These are phyloP conservation scores for Brienomyrus brachyistius DNA, from an alignment of 2,113 vertebrate genomes.

Conservation along the genomic window DNA sequence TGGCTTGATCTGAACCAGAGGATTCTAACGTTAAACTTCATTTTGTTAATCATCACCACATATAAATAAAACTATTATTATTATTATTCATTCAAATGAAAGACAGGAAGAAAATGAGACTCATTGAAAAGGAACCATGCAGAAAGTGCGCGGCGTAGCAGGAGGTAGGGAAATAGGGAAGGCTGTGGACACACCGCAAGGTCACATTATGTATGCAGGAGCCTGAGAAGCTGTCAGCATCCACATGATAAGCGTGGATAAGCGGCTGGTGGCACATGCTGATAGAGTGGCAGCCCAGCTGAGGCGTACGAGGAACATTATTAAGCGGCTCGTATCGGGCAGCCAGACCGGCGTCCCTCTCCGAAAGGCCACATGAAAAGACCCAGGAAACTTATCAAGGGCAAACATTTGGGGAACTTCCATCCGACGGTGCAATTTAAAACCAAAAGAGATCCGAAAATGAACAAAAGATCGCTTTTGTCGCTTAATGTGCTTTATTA, in stretches of 20 bases:
- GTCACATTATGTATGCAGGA: neutral
- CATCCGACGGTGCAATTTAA: neutral
- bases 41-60: neutral
- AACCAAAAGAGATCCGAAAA: neutral
- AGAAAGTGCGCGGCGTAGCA: neutral
- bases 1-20: neutral
- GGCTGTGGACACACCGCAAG: neutral
- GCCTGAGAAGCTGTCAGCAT: neutral
- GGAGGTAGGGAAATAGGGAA: neutral
- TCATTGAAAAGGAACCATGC: neutral
- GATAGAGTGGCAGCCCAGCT: neutral
- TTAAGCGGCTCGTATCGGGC: neutral
- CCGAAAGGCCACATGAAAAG: neutral
- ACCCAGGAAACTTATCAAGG: neutral
- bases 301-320: neutral
- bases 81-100: neutral
- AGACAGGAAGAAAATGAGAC: neutral
- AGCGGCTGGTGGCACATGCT: neutral
- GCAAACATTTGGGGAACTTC: neutral
- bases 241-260: neutral
- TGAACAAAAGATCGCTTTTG: neutral
- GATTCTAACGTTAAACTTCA: neutral
- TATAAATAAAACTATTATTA: neutral
- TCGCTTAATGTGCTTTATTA: neutral
- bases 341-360: neutral